A percentile compares a stretch with the other conserved stretches of the same genome.
These are phyloP conservation scores for Aleiodes sp. DNA, from an alignment of 1,140 invertebrate genomes.

Conservation along the genomic window DNA sequence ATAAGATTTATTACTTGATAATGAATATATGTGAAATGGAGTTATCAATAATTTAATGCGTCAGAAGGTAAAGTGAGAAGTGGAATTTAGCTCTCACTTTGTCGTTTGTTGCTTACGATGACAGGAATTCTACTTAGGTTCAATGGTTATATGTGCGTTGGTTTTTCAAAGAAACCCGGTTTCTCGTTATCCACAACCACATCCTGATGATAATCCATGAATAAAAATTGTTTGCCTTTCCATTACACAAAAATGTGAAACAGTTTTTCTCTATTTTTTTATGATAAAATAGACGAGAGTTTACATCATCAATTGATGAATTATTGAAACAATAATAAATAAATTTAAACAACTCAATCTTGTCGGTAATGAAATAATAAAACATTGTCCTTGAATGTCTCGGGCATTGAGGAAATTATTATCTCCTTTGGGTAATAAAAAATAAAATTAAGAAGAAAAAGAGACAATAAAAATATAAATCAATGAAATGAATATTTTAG, in stretches of 20 bases:
- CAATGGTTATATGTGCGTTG: background rate
- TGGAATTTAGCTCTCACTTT: background rate
- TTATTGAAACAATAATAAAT: too few species aligned
- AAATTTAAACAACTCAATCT: too few species aligned
- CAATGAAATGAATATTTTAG: background rate
- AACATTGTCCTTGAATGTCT: background rate
- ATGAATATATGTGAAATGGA: background rate
- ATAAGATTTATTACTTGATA: conserved; percentile 8
- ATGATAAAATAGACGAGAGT: background rate
- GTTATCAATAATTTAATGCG: background rate
- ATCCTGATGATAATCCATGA: conserved; percentile 17
- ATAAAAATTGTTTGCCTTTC: background rate
- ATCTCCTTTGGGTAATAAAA: too few species aligned
- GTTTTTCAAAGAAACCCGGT: background rate
- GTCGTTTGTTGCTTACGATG: background rate
- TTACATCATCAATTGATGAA: background rate
- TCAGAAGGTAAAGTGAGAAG: background rate
- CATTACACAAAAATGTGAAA: background rate
- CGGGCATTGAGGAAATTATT: too few species aligned
- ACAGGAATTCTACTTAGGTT: background rate
- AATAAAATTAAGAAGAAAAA: background rate
- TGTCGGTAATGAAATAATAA: too few species aligned
- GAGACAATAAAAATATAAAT: background rate
- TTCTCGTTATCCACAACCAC: background rate
- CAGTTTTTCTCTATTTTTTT: background rate